Evolutionary conservation across 2,113 vertebrate genomes (phyloP), one percentile per base, ranked within the genome.

Genomic region (Carettochelys insculpta): DNA sequence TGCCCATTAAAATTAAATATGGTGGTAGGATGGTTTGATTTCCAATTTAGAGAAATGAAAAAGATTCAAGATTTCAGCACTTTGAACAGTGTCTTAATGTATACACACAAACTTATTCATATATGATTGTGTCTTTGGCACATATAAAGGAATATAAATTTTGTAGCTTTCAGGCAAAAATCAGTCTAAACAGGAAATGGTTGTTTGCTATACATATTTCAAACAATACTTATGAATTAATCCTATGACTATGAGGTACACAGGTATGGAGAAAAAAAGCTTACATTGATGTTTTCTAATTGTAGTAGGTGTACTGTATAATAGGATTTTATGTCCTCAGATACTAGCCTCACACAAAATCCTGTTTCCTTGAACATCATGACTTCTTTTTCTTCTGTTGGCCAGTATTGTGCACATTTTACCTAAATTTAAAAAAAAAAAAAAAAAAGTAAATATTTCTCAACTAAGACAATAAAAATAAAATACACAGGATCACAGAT

Each of bases 331-430:
- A 99, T 82, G 51, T 99, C 98, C 97, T 99, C 99, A 80, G 99
- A 99, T 77, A 99, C 95, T 75, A 99, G 97, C 92, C 97, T 98
- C 96, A 99, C 98, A 91, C 98, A 97, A 94, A 99, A 99, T 77
- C 98, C 98, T 1, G 99, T 99, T 97, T 99, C 99, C 92, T 97
- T 97, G 96, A 99, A 99, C 34, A 97, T 97, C 98, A 99, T 98
- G 90, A 98, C 97, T 34, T 91, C 97, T 19, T 99, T 98, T 80
- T 99, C 98, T 86, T 96, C 96, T 58, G 98, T 98, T 45, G 99
- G 99, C 99, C 99, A 99, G 97, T 99, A 99, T 53, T 99, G 99
- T 29, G 99, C 99, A 98, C 99, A 99, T 93, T 99, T 99, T 95
- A 99, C 99, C 99, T 99, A 97, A 83, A 78, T 84, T 34, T 58